Evolutionary conservation across 1,140 invertebrate species (phyloP).

Genomic region (Lepidurus couesii): DNA sequence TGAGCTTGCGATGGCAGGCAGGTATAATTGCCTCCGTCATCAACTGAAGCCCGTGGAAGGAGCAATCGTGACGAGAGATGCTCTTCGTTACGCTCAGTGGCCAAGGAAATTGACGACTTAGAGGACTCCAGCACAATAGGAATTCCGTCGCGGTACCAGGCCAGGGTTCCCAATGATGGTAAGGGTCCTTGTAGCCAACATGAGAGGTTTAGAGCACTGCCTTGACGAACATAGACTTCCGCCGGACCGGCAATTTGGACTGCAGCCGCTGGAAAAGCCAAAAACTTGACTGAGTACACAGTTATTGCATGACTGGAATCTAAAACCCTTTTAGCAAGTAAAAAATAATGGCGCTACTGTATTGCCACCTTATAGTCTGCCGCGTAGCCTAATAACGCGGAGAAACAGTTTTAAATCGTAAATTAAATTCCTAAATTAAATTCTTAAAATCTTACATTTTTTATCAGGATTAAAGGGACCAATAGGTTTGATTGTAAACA

Average conservation of each 20-base stretch:
- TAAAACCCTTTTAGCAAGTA: too few species aligned
- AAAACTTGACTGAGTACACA: not conserved
- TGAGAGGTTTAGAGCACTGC: constrained; percentile 27
- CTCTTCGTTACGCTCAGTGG: constrained; percentile 82
- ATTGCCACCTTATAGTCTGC: too few species aligned
- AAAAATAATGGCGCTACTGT: too few species aligned
- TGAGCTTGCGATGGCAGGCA: constrained; percentile 43
- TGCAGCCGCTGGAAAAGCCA: constrained; percentile 26
- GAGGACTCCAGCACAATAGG: constrained; percentile 24
- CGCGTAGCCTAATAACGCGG: too few species aligned
- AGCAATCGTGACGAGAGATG: constrained; percentile 84
- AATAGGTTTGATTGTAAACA: too few species aligned
- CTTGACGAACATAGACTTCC: constrained; percentile 32
- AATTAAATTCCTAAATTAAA: too few species aligned
- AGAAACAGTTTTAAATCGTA: too few species aligned
- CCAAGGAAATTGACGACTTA: constrained; percentile 57
- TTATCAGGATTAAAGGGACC: too few species aligned
- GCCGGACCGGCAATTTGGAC: constrained; percentile 32
- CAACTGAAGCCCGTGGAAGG: constrained; percentile 73
- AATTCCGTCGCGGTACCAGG: constrained; percentile 33
- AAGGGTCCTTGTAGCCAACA: constrained; percentile 22
- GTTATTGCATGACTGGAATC: not conserved
- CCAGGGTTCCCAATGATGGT: constrained; percentile 25
- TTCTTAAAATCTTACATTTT: too few species aligned
- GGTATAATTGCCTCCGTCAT: constrained; percentile 64